phyloP scores from a whole-genome alignment of 2,888 invertebrate genomes.

The Melolontha melolontha region DNA sequence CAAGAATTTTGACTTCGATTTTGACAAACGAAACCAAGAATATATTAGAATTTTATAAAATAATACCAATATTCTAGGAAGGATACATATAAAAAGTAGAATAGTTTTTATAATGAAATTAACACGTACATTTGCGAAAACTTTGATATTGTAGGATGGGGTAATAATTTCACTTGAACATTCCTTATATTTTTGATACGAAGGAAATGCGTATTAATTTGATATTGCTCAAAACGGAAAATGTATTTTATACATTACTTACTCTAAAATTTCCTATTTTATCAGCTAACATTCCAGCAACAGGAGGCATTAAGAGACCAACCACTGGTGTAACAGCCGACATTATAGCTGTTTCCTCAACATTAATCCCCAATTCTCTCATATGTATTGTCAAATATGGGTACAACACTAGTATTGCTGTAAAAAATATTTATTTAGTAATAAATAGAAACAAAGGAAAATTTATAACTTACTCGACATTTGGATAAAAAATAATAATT shows the following conservation, averaged over 20 bases:
- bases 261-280: conserved; percentile 86
- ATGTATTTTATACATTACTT: conserved; percentile 53
- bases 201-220: too few relatives aligned
- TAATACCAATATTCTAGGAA: too few relatives aligned
- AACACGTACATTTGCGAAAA: too few relatives aligned
- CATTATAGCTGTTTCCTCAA: conserved; percentile 85
- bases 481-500: conserved; percentile 82
- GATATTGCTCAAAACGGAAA: too few relatives aligned
- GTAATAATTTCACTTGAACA: too few relatives aligned
- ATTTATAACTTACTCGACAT: conserved; percentile 76
- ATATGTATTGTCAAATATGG: conserved; percentile 85
- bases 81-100: too few relatives aligned
- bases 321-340: conserved; percentile 81
- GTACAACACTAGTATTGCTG: conserved; percentile 81
- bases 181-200: too few relatives aligned
- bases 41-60: too few relatives aligned
- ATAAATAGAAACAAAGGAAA: conserved; percentile 26
- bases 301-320: conserved; percentile 81
- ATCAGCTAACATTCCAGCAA: conserved; percentile 82
- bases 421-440: conserved; percentile 3
- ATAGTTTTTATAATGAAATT: too few relatives aligned
- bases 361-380: conserved; percentile 82
- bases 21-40: too few relatives aligned
- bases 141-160: too few relatives aligned
- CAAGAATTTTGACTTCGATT: too few relatives aligned